Evolutionary conservation across 1,140 invertebrate species (phyloP).

Genomic region (Lucilia cuprina): DNA sequence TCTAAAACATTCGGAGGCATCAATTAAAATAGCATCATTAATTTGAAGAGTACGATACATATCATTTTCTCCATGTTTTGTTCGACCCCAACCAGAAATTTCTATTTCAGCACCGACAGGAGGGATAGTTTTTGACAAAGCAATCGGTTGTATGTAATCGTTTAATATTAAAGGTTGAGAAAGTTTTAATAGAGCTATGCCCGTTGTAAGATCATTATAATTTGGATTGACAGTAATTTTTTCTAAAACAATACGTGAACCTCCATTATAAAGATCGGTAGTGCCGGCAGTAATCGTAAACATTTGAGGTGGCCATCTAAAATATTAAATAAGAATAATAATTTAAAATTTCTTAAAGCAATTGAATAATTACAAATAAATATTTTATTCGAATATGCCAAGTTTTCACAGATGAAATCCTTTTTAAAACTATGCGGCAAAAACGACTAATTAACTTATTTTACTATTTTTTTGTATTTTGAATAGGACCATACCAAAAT

Average conservation of each 20-base stretch:
- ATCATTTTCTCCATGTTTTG: constrained; percentile 41
- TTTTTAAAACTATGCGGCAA: too few relatives aligned
- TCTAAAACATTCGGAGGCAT: constrained; percentile 38
- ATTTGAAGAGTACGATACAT: constrained; percentile 36
- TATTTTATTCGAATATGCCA: too few relatives aligned
- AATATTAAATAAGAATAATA: neutral
- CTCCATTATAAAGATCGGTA: constrained; percentile 50
- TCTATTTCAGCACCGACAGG: constrained; percentile 43
- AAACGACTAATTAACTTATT: too few relatives aligned
- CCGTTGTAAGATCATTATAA: constrained; percentile 47
- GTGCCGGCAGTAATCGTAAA: constrained; percentile 50
- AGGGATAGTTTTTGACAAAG: constrained; percentile 42
- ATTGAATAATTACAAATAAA: too few relatives aligned
- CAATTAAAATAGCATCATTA: constrained; percentile 41
- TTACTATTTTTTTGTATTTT: too few relatives aligned
- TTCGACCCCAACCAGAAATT: constrained; percentile 56
- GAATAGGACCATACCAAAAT: too few relatives aligned
- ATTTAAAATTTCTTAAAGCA: too few relatives aligned
- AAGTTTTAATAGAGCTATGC: constrained; percentile 51
- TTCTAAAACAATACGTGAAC: constrained; percentile 47
- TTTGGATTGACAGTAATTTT: constrained; percentile 50
- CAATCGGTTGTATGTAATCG: constrained; percentile 43
- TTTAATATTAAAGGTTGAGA: constrained; percentile 43
- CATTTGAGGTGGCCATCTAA: constrained; percentile 49
- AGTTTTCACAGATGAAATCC: too few relatives aligned